phyloP scores from a whole-genome alignment of 2,113 vertebrate species.

The Kryptolebias marmoratus region DNA sequence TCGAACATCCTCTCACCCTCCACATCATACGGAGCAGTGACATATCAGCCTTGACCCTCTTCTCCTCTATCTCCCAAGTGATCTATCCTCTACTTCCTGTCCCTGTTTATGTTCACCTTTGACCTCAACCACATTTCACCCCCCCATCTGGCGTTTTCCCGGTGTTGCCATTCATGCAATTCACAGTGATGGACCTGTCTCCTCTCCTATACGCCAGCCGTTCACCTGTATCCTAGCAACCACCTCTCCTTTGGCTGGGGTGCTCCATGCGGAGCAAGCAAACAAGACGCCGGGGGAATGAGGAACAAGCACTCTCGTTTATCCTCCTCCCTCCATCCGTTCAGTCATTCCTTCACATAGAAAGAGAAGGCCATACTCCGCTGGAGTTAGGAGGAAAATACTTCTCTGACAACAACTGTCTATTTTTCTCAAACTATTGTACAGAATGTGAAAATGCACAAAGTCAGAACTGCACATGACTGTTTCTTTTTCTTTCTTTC shows the following conservation, averaged over 20 bases:
- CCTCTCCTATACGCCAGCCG: conserved; percentile 77
- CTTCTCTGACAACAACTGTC: conserved; percentile 10
- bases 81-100: conserved; percentile 47
- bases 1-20: background rate
- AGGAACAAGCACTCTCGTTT: conserved; percentile 72
- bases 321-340: conserved; percentile 67
- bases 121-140: conserved; percentile 61
- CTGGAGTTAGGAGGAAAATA: conserved; percentile 37
- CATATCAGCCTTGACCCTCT: conserved; percentile 48
- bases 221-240: conserved; percentile 87
- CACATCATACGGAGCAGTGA: conserved; percentile 38
- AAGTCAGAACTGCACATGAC: background rate
- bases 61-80: conserved; percentile 42
- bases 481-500: background rate
- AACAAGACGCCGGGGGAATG: conserved; percentile 75
- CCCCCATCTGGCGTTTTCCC: conserved; percentile 64
- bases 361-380: conserved; percentile 49
- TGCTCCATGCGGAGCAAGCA: conserved; percentile 70
- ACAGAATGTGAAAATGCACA: conserved; percentile 4
- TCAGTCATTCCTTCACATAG: conserved; percentile 72
- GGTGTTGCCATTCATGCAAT: conserved; percentile 62
- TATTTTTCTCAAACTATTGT: conserved; percentile 18
- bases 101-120: conserved; percentile 47
- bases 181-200: conserved; percentile 77
- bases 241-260: conserved; percentile 76